These are phyloP conservation scores for Onychostruthus taczanowskii DNA, from an alignment of 2,113 vertebrate species.

Conservation along the genomic window DNA sequence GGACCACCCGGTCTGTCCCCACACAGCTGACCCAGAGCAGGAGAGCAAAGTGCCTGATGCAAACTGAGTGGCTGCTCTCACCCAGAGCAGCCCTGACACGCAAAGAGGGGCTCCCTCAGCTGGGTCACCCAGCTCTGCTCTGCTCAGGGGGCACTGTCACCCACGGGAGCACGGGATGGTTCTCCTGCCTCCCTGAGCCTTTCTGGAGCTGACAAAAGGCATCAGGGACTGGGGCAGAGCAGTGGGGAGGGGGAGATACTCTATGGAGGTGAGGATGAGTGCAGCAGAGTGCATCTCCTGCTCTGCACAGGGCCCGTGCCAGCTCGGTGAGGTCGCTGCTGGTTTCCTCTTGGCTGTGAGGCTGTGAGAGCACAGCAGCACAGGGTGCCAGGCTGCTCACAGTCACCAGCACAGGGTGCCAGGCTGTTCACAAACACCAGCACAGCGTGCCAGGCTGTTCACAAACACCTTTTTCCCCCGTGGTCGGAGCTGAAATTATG, in stretches of 20 bases:
- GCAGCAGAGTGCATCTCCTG: neutral
- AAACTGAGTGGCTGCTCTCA: rapidly evolving
- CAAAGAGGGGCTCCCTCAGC: neutral
- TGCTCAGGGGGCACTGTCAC: neutral
- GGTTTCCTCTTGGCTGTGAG: slow-evolving; percentile 25
- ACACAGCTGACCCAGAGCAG: no score
- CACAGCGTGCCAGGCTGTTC: neutral
- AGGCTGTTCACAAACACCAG: neutral
- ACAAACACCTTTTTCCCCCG: neutral
- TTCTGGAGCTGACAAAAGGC: neutral
- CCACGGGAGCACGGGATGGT: neutral
- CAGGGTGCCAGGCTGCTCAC: slow-evolving; percentile 1
- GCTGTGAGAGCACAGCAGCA: neutral
- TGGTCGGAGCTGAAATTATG: neutral
- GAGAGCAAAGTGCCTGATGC: neutral
- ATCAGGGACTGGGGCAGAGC: rapidly evolving
- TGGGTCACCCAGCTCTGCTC: neutral
- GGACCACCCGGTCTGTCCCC: no score
- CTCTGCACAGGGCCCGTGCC: neutral
- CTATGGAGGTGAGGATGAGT: neutral
- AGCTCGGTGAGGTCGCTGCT: slow-evolving; percentile 21
- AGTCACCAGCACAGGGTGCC: neutral
- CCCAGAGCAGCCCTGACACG: rapidly evolving
- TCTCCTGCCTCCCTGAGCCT: neutral
- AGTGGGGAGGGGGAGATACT: neutral